A percentile compares a stretch with the other conserved stretches of the same genome.
Evolutionary conservation across 1,140 invertebrate genomes (phyloP).

Genomic region (Psilanteris sp.): DNA sequence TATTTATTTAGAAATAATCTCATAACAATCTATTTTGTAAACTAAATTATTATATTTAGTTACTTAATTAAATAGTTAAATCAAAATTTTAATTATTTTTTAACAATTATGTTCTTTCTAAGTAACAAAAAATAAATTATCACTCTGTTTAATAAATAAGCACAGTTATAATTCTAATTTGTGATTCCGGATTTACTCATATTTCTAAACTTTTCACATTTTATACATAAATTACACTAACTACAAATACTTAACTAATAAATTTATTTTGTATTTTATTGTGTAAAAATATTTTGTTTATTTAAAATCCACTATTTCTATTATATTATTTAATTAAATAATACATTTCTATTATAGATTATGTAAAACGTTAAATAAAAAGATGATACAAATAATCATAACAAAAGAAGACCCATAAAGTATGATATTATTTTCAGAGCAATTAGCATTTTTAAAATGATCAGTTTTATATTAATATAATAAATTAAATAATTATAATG

Average conservation of each 20-base stretch:
- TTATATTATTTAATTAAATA: slow-evolving; percentile 32
- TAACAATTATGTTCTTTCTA: slow-evolving; percentile 1
- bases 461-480: no score
- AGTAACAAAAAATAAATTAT: slow-evolving; percentile 39
- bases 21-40: no score
- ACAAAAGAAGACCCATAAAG: background rate
- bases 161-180: slow-evolving; percentile 13
- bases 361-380: background rate
- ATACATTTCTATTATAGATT: slow-evolving; percentile 17
- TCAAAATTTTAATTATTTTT: no score
- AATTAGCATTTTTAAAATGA: no score
- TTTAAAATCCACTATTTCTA: slow-evolving; percentile 36
- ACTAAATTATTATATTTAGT: no score
- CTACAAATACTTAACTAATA: slow-evolving; percentile 51
- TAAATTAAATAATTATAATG: no score
- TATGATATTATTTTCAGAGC: no score
- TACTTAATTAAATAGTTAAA: no score
- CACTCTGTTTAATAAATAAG: slow-evolving; percentile 20
- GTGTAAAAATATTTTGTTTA: slow-evolving; percentile 54
- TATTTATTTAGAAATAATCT: no score
- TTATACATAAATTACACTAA: slow-evolving; percentile 56
- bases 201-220: slow-evolving; percentile 46
- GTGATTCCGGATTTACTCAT: slow-evolving; percentile 18
- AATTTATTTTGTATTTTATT: slow-evolving; percentile 39
- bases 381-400: slow-evolving; percentile 1